Evolutionary conservation across 2,888 invertebrate species (phyloP).

Genomic region (Blastobasis adustella): DNA sequence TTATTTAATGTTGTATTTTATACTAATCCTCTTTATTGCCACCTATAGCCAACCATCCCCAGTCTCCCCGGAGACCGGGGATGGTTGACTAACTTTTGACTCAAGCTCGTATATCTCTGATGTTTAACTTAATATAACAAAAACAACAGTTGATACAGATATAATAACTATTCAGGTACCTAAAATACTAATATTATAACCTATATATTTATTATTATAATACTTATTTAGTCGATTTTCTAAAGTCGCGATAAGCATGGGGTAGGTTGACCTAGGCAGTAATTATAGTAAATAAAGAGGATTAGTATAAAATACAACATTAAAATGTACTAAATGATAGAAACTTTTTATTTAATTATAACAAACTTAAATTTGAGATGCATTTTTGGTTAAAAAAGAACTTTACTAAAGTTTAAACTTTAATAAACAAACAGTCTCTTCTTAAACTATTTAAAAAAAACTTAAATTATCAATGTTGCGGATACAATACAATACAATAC

Average conservation of each 20-base stretch:
- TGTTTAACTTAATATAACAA: too few relatives aligned
- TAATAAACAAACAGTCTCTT: not conserved
- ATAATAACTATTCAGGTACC: not conserved
- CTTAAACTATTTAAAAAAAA: not conserved
- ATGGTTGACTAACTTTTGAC: too few relatives aligned
- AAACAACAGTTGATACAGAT: not conserved
- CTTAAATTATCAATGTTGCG: constrained; percentile 1
- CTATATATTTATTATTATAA: constrained; percentile 5
- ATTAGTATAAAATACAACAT: constrained; percentile 4
- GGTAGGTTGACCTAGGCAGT: constrained; percentile 2
- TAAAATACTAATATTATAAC: not conserved
- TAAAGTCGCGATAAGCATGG: not conserved
- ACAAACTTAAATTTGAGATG: constrained; percentile 2
- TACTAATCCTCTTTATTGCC: too few relatives aligned
- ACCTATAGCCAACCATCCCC: too few relatives aligned
- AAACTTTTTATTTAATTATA: constrained; percentile 6
- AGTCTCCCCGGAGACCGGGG: too few relatives aligned
- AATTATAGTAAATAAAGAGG: constrained; percentile 4
- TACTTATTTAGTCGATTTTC: not conserved
- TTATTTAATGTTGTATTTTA: too few relatives aligned
- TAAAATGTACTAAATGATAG: constrained; percentile 3
- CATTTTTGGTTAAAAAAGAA: not conserved
- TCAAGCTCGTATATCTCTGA: too few relatives aligned
- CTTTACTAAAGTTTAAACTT: too few relatives aligned
- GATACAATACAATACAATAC: too few relatives aligned